Conservation (phyloP, 2,113 vertebrate genomes). For the Apistogramma diplotaenia region DNA sequence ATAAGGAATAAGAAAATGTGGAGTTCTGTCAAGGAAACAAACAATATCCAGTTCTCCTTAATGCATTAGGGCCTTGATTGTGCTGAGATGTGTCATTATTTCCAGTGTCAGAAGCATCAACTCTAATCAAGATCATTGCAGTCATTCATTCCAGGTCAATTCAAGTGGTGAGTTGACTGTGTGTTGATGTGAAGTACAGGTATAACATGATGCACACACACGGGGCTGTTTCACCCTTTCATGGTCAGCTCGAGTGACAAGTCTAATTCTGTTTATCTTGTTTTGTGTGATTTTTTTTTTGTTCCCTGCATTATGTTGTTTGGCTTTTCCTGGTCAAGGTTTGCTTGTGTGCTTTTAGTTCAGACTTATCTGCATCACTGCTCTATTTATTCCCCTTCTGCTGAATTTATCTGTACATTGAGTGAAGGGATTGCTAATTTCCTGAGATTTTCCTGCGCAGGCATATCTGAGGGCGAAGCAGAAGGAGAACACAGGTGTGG, state of each 20-base stretch:
- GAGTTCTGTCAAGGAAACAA: too few relatives aligned
- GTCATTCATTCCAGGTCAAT: background rate
- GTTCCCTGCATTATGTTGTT: background rate
- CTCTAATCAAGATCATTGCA: background rate
- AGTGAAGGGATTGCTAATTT: constrained; percentile 46
- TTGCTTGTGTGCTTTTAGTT: background rate
- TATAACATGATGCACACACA: background rate
- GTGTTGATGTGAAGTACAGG: too few relatives aligned
- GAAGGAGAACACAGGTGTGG: constrained; percentile 9
- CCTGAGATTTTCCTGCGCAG: constrained; percentile 40
- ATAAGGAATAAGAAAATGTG: background rate
- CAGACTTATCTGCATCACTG: constrained; percentile 1
- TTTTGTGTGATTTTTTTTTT: background rate
- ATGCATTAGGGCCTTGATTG: background rate
- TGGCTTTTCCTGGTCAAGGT: constrained; percentile 14
- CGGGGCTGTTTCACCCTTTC: background rate
- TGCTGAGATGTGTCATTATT: background rate
- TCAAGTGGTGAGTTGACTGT: background rate
- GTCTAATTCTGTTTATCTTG: background rate
- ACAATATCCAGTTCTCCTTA: too few relatives aligned
- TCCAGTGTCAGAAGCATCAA: background rate
- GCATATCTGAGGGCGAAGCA: background rate
- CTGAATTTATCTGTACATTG: constrained; percentile 6
- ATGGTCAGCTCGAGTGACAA: constrained; percentile 12
- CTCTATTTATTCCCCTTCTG: constrained; percentile 46